A percentile compares a stretch with the other conserved stretches of the same genome.
These are phyloP conservation scores for Zaprionus nigranus DNA, from an alignment of 1,140 invertebrate species.

Conservation along the genomic window DNA sequence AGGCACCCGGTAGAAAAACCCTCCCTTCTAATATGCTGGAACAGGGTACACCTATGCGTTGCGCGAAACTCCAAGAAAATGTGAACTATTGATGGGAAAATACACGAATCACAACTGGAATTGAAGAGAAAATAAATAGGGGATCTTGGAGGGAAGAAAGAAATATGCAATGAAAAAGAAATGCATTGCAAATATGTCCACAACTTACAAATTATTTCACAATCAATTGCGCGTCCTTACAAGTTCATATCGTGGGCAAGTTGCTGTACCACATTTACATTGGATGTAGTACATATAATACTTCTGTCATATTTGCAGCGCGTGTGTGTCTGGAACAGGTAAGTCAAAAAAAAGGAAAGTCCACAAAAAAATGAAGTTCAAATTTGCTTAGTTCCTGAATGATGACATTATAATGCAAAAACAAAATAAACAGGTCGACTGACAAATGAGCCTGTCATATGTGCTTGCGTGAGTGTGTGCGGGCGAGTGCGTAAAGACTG, in stretches of 20 bases:
- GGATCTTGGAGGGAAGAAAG: no score
- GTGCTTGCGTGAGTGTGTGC: neutral
- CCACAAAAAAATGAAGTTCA: slow-evolving; percentile 10
- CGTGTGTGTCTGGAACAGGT: neutral
- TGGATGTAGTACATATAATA: neutral
- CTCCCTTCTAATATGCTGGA: neutral
- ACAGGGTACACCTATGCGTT: neutral
- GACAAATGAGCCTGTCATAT: slow-evolving; percentile 12
- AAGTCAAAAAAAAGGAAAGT: neutral
- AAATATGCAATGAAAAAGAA: no score
- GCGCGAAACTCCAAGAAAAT: neutral
- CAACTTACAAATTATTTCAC: neutral
- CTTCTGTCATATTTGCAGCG: neutral
- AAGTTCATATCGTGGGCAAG: neutral
- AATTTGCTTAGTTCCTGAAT: slow-evolving; percentile 27
- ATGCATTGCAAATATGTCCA: no score
- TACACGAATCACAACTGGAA: neutral
- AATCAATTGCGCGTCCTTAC: neutral
- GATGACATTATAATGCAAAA: slow-evolving; percentile 36
- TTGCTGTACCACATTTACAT: neutral
- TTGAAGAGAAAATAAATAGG: neutral
- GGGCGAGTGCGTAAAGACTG: slow-evolving; percentile 16
- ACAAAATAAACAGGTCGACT: slow-evolving; percentile 15
- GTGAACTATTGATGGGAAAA: neutral
- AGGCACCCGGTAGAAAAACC: slow-evolving; percentile 35